Evolutionary conservation across 1,140 invertebrate species (phyloP).

Genomic region (Metopolophium dirhodum): DNA sequence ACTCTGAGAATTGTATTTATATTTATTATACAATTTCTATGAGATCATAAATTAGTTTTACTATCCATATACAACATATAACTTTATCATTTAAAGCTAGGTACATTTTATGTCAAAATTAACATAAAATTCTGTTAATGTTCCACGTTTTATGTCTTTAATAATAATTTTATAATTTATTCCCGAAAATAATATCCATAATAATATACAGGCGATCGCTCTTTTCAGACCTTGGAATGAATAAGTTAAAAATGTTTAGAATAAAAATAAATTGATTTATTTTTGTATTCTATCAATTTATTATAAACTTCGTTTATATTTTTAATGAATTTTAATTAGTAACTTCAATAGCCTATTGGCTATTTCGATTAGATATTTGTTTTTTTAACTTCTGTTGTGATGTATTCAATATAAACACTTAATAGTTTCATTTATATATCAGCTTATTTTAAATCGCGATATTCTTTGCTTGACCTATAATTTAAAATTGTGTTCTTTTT

Average conservation of each 20-base stretch:
- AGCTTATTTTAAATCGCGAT: background rate
- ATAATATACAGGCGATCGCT: background rate
- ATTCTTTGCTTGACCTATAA: background rate
- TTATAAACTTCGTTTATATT: constrained; percentile 11
- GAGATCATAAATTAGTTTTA: background rate
- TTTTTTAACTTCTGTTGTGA: background rate
- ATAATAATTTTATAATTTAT: constrained; percentile 4
- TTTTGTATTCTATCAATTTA: constrained; percentile 18
- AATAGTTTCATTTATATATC: background rate
- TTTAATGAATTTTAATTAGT: constrained; percentile 20
- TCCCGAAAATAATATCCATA: background rate
- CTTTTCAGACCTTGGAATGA: background rate
- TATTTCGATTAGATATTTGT: background rate
- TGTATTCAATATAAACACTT: constrained; percentile 2
- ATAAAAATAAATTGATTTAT: constrained; percentile 10
- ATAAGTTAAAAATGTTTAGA: background rate
- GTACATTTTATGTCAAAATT: background rate
- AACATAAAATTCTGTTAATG: background rate
- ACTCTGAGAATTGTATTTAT: background rate
- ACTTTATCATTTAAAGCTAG: background rate
- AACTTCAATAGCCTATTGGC: background rate
- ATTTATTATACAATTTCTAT: background rate
- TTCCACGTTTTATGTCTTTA: background rate
- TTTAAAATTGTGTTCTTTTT: background rate
- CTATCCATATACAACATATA: background rate